Percentiles rank a stretch among this genome's conserved stretches.
Conservation (phyloP, 2,797 vertebrate species). For the Carduelis carduelis region DNA sequence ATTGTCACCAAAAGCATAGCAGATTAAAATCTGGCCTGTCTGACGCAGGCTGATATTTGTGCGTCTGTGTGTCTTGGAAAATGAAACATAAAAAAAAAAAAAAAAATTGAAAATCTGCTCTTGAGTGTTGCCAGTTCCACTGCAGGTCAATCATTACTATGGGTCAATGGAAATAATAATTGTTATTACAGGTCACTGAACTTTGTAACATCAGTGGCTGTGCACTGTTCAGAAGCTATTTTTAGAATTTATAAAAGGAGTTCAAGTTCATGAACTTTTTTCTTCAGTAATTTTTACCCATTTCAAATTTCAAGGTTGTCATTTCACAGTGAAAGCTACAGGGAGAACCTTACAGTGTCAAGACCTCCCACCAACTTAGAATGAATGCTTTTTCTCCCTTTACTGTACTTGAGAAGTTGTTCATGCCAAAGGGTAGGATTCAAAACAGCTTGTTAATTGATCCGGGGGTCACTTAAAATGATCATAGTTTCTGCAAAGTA, state of each 20-base stretch:
- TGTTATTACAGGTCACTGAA: conserved; percentile 11
- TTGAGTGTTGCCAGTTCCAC: neutral
- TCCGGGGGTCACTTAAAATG: neutral
- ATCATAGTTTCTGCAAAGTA: neutral
- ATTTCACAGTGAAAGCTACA: neutral
- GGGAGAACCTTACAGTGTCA: neutral
- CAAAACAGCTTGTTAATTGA: neutral
- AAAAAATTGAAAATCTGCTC: neutral
- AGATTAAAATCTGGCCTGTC: neutral
- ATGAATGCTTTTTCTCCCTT: neutral
- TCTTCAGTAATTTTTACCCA: neutral
- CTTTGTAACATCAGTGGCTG: neutral
- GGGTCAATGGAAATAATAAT: conserved; percentile 19
- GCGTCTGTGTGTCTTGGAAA: neutral
- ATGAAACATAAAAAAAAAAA: neutral
- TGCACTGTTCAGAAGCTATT: neutral
- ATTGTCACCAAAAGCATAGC: neutral
- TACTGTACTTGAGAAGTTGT: neutral
- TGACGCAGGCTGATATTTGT: neutral
- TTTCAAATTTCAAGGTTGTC: neutral
- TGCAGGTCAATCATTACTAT: neutral
- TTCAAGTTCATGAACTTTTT: neutral
- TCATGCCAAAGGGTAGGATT: neutral
- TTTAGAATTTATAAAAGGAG: neutral
- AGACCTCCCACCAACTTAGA: neutral